Evolutionary conservation across 23 tunicate species (phyloP), one percentile per base, ranked within the genome.

Genomic region (Diplosoma virens): DNA sequence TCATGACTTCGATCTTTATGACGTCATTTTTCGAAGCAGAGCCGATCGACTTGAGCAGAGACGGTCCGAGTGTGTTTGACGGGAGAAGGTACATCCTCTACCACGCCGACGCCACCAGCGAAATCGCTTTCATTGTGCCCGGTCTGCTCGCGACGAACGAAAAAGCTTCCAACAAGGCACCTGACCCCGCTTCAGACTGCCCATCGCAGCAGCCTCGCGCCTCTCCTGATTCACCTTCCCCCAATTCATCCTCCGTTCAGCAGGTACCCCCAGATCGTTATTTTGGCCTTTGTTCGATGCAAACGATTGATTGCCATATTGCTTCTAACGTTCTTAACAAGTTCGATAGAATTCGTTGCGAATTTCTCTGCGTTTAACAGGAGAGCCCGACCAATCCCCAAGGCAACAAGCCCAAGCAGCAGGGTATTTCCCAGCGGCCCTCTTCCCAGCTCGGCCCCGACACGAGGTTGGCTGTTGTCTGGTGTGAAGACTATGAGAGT

Each of bases 111-210:
- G 84, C 66, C 24, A 33, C 36, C 0, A 86, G 82, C n/a, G 98
- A 93, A 48, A 75, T 82, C 4, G 98, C 98, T 20, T 93, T 93
- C 54, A 78, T 93, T 11, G 85, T 93, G 29, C 98, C 98, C 0
- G 78, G 78, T 48, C 65, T n/a, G 20, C 65, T 11, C 14, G 9
- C 50, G 9, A n/a, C n/a, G n/a, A n/a, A n/a, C n/a, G n/a, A n/a
- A n/a, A n/a, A n/a, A n/a, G n/a, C n/a, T n/a, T n/a, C n/a, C n/a
- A n/a, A n/a, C n/a, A n/a, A n/a, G n/a, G n/a, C n/a, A n/a, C n/a
- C n/a, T n/a, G n/a, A 41, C 50, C 9, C 50, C 50, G 14, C 50
- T 41, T 7, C 50, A 41, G 14, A 41, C 50, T 9, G 14, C 9
- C 14, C 50, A 41, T 41, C 14, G 9, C 11, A 55, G 23, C 22